These are phyloP conservation scores for Dendropsophus ebraccatus DNA, from an alignment of 2,113 vertebrate genomes.

Conservation along the genomic window DNA sequence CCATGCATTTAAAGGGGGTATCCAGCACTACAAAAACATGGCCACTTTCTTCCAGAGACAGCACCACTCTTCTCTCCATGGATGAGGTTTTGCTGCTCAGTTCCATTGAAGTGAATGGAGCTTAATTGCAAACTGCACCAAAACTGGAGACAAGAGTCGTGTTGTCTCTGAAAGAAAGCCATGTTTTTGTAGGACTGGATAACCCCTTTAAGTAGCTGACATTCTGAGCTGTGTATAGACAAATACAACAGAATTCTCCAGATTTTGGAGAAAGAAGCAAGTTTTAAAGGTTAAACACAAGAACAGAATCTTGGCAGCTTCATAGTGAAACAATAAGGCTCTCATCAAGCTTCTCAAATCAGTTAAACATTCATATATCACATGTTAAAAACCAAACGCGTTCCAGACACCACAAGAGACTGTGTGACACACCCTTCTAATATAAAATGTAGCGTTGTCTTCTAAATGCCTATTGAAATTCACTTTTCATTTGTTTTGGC, in stretches of 20 bases:
- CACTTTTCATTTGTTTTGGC: conserved; percentile 63
- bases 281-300: conserved; percentile 46
- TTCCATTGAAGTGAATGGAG: too few species aligned
- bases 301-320: conserved; percentile 11
- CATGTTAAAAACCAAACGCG: background rate
- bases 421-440: conserved; percentile 35
- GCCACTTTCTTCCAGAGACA: too few species aligned
- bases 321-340: conserved; percentile 39
- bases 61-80: too few species aligned
- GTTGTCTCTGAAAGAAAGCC: too few species aligned
- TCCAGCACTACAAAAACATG: too few species aligned
- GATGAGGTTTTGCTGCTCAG: too few species aligned
- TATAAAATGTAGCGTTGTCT: conserved; percentile 27
- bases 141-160: too few species aligned
- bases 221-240: background rate
- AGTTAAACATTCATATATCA: conserved; percentile 31
- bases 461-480: conserved; percentile 62
- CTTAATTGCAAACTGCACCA: too few species aligned
- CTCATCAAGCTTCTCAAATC: conserved; percentile 33
- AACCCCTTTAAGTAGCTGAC: background rate
- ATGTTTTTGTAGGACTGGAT: too few species aligned
- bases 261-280: conserved; percentile 11
- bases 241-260: background rate
- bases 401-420: conserved; percentile 36
- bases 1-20: too few species aligned